Evolutionary conservation across 2,113 vertebrate genomes (phyloP).

Genomic region (Synodontis membranacea): DNA sequence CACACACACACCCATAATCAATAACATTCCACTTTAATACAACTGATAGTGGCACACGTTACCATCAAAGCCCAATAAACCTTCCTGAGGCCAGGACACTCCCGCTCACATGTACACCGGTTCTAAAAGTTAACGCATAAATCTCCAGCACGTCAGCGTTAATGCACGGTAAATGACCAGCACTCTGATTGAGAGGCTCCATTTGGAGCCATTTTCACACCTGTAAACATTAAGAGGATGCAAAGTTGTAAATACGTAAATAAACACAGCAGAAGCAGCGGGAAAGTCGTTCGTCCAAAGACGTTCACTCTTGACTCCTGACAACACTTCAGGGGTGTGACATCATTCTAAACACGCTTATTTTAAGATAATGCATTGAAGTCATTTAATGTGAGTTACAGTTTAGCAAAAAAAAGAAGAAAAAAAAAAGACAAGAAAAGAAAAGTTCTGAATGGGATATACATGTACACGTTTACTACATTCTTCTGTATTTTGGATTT

Average conservation of each 20-base stretch:
- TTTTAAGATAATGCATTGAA: too few species aligned
- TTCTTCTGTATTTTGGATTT: neutral
- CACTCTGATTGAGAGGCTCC: slow-evolving; percentile 71
- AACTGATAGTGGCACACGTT: slow-evolving; percentile 66
- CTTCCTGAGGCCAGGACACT: slow-evolving; percentile 32
- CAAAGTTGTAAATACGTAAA: slow-evolving; percentile 47
- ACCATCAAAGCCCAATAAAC: slow-evolving; percentile 71
- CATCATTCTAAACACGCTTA: neutral
- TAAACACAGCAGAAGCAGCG: slow-evolving; percentile 3
- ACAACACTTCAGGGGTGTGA: neutral
- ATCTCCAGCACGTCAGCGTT: slow-evolving; percentile 67
- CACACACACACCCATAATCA: slow-evolving; percentile 63
- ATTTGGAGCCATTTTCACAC: slow-evolving; percentile 72
- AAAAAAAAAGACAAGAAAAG: neutral
- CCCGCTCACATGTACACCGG: slow-evolving; percentile 63
- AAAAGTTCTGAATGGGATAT: neutral
- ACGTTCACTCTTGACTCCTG: neutral
- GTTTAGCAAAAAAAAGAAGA: neutral
- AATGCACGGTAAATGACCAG: slow-evolving; percentile 75
- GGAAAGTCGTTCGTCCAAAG: slow-evolving; percentile 26
- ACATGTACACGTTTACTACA: neutral
- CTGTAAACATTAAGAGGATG: slow-evolving; percentile 65
- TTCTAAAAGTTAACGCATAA: slow-evolving; percentile 67
- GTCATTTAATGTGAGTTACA: neutral
- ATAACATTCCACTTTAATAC: slow-evolving; percentile 75